phyloP scores from a whole-genome alignment of 2,797 vertebrate genomes.

The Intellagama lesueurii region DNA sequence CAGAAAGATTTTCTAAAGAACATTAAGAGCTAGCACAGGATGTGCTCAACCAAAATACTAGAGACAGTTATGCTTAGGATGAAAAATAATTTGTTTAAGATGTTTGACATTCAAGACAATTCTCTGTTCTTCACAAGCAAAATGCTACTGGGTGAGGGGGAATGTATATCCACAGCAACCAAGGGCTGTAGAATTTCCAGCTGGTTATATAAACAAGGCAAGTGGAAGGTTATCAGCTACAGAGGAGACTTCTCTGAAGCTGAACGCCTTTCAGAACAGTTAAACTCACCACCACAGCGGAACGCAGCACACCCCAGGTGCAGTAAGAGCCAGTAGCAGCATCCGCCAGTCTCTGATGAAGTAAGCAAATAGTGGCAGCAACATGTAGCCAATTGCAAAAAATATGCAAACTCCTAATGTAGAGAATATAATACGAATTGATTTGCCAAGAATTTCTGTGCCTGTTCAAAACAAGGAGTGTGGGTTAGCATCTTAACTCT shows the following conservation, averaged over 20 bases:
- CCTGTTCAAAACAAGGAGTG: conserved; percentile 78
- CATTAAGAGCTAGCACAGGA: not conserved
- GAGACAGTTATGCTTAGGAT: not conserved
- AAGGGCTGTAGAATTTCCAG: conserved; percentile 26
- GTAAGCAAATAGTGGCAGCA: conserved; percentile 86
- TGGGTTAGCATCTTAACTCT: conserved; percentile 53
- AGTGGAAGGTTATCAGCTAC: conserved; percentile 32
- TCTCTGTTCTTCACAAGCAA: fast-evolving
- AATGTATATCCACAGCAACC: conserved; percentile 15
- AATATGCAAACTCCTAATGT: conserved; percentile 87
- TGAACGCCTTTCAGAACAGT: conserved; percentile 37
- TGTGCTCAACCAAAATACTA: not conserved
- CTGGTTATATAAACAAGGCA: not conserved
- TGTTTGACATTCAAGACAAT: not conserved
- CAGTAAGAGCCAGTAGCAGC: conserved; percentile 80
- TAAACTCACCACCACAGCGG: conserved; percentile 92
- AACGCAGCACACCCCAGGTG: conserved; percentile 81
- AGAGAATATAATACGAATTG: conserved; percentile 83
- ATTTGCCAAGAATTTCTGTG: conserved; percentile 86
- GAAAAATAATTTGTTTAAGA: not conserved
- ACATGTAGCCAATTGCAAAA: conserved; percentile 88
- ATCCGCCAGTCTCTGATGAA: conserved; percentile 89
- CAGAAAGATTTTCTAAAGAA: conserved; percentile 13
- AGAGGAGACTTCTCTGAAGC: conserved; percentile 14
- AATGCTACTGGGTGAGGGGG: not conserved